Conservation (phyloP, 2,888 invertebrate genomes). For the Branchellion lobata region DNA sequence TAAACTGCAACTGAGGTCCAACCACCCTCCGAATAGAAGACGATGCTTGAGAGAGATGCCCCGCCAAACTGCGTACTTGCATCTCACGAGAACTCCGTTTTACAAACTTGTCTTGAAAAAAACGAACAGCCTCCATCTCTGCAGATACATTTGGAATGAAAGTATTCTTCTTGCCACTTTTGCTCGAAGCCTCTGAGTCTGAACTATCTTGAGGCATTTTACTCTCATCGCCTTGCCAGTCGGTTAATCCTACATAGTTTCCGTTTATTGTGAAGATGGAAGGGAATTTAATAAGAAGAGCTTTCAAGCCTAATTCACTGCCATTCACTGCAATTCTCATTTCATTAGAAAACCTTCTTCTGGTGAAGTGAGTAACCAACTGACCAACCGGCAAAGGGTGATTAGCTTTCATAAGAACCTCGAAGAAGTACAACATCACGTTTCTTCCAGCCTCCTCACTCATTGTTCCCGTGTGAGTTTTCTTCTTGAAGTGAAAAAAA, state of each 20-base stretch:
- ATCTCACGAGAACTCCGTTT: constrained; percentile 40
- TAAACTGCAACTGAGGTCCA: constrained; percentile 46
- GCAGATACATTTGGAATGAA: constrained; percentile 43
- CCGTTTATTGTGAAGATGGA: constrained; percentile 42
- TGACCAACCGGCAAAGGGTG: constrained; percentile 31
- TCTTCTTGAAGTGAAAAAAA: too few species aligned
- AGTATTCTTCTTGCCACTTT: constrained; percentile 19
- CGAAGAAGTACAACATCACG: constrained; percentile 40
- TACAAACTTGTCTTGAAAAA: constrained; percentile 44
- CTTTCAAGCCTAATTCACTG: constrained; percentile 38
- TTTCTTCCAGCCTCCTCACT: constrained; percentile 36
- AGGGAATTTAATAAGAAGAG: constrained; percentile 39
- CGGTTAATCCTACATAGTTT: constrained; percentile 34
- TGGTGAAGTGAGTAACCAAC: constrained; percentile 36
- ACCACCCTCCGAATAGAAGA: constrained; percentile 36
- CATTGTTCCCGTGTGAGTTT: constrained; percentile 28
- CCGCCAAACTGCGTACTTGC: constrained; percentile 41
- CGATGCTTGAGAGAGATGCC: constrained; percentile 44
- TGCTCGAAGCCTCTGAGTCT: constrained; percentile 33
- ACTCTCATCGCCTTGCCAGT: constrained; percentile 31
- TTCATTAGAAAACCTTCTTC: constrained; percentile 39
- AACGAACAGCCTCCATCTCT: constrained; percentile 43
- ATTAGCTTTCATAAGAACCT: constrained; percentile 40
- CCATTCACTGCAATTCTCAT: constrained; percentile 43
- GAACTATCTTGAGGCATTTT: constrained; percentile 34